phyloP scores from a whole-genome alignment of 2,888 invertebrate species.

The Hetaerina titia region DNA sequence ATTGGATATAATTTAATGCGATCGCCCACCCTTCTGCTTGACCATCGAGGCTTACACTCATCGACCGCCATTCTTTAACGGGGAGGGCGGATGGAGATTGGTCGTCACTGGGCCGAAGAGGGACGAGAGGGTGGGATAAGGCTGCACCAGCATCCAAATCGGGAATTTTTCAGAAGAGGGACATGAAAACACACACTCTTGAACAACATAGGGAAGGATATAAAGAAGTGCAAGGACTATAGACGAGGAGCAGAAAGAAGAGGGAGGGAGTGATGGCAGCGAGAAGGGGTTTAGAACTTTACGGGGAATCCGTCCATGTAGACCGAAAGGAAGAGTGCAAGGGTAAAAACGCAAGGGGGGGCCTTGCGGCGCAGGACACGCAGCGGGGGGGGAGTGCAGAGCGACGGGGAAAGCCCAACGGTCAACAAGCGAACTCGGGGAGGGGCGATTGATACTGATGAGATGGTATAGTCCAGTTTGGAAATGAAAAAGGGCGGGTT shows the following conservation, averaged over 20 bases:
- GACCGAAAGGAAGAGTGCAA: background rate
- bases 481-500: slow-evolving; percentile 43
- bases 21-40: slow-evolving; percentile 9
- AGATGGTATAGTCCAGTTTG: slow-evolving; percentile 32
- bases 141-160: background rate
- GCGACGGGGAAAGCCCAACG: slow-evolving; percentile 58
- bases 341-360: slow-evolving; percentile 48
- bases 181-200: background rate
- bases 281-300: background rate
- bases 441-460: slow-evolving; percentile 27
- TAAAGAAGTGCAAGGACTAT: background rate
- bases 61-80: slow-evolving; percentile 1
- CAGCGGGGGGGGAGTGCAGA: slow-evolving; percentile 73
- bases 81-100: slow-evolving; percentile 60
- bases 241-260: background rate
- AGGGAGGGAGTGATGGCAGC: background rate
- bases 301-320: background rate
- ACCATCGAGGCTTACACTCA: slow-evolving; percentile 22
- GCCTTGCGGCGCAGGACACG: slow-evolving; percentile 66
- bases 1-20: slow-evolving; percentile 33
- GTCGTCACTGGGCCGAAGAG: slow-evolving; percentile 69
- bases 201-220: background rate
- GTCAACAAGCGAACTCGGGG: slow-evolving; percentile 51
- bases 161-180: background rate
- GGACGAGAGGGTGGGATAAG: slow-evolving; percentile 50